A percentile compares a stretch with the other conserved stretches of the same genome.
Evolutionary conservation across 2,113 vertebrate genomes (phyloP).

Genomic region (Danio rerio): DNA sequence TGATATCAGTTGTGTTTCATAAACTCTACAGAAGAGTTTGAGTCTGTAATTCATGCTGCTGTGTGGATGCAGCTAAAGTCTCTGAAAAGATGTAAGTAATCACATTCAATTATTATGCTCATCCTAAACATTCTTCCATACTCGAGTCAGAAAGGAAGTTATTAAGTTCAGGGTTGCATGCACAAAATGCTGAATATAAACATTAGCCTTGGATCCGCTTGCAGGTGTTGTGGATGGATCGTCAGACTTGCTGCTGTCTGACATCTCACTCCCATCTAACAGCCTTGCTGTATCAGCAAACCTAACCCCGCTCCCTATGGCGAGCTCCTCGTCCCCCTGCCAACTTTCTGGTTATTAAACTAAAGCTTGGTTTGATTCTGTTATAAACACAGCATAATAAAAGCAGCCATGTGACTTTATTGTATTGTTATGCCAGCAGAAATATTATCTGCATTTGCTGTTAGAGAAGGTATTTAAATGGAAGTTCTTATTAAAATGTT

Average conservation of each 20-base stretch:
- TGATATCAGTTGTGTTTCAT: neutral
- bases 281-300: constrained; percentile 27
- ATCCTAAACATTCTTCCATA: neutral
- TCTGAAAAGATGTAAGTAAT: neutral
- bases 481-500: too few relatives aligned
- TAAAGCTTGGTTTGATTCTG: constrained; percentile 50
- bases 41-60: neutral
- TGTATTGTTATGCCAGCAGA: constrained; percentile 8
- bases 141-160: neutral
- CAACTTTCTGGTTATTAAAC: constrained; percentile 48
- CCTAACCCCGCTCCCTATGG: neutral
- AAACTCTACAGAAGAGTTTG: neutral
- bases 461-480: neutral
- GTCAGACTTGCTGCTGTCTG: constrained; percentile 28
- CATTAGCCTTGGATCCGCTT: neutral
- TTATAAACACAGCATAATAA: constrained; percentile 52
- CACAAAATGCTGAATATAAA: constrained; percentile 10
- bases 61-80: neutral
- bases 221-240: neutral
- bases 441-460: constrained; percentile 2
- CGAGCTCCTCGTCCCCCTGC: neutral
- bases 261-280: constrained; percentile 25
- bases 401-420: constrained; percentile 42
- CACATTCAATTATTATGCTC: neutral
- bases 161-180: neutral